Conservation (phyloP, 1,140 invertebrate genomes). For the Palaemon carinicauda region DNA sequence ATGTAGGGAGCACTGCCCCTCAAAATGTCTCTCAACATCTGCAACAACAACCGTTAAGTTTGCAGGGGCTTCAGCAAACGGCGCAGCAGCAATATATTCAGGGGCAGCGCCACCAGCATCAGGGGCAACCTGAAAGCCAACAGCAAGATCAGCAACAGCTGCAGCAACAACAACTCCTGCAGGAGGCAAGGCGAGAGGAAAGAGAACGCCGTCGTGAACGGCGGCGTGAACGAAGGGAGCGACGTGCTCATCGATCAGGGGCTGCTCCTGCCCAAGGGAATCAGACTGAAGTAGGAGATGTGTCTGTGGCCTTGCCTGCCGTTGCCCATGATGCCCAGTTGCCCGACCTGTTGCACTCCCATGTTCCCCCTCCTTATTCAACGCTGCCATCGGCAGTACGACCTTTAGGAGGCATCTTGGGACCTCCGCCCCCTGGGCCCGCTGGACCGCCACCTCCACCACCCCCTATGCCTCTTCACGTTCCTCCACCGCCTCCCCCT, state of each 20-base stretch:
- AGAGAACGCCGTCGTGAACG: slow-evolving; percentile 51
- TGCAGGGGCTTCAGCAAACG: background rate
- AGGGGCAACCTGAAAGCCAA: background rate
- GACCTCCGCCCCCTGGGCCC: slow-evolving; percentile 45
- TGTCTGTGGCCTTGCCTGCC: background rate
- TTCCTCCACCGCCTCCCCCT: slow-evolving; percentile 37
- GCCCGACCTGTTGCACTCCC: slow-evolving; percentile 68
- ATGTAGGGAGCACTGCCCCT: background rate
- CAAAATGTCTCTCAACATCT: background rate
- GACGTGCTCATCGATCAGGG: slow-evolving; percentile 28
- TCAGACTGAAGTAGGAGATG: slow-evolving; percentile 48
- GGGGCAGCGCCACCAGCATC: background rate
- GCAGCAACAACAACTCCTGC: slow-evolving; percentile 14
- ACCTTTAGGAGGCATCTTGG: slow-evolving; percentile 10
- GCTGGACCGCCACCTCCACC: slow-evolving; percentile 37
- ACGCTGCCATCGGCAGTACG: slow-evolving; percentile 62
- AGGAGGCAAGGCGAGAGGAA: slow-evolving; percentile 40
- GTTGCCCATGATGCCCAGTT: slow-evolving; percentile 61
- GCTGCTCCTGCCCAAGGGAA: slow-evolving; percentile 17
- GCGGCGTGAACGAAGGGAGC: slow-evolving; percentile 45
- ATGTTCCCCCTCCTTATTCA: slow-evolving; percentile 67
- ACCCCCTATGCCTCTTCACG: slow-evolving; percentile 30
- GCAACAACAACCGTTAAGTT: background rate
- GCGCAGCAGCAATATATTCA: background rate
- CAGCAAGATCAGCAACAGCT: background rate